Base-by-base conservation (phyloP, 2,888 invertebrate species). In the Catocala sponsa region DNA sequence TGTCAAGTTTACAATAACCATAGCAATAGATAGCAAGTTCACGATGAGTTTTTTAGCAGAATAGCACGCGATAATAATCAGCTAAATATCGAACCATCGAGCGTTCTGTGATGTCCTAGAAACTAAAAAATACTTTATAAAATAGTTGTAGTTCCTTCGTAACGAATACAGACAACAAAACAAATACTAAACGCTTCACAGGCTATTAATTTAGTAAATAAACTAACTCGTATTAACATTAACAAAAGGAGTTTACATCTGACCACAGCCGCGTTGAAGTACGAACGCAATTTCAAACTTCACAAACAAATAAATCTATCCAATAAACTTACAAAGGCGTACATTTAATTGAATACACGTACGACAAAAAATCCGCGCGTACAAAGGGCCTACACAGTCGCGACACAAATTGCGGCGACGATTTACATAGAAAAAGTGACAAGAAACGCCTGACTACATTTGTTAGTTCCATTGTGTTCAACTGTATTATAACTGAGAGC, bases 391-490 rank as follows among this genome's bases (percentile, higher is more conserved):
- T 55, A 84, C 76, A 79, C 79, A 80, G 81, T 70, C 74, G 80
- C 78, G 80, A 87, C 91, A 91, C 92, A 92, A 93, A 93, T 93
- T 92, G 92, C 90, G 79, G 73, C 71, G 75, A 79, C 87, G 79
- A 91, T 92, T 92, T 92, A 93, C 91, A 93, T 92, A 91, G 90
- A 90, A 90, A 91, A 91, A 91, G 87, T 90, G 91, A 91, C 91
- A 90, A 85, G 84, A 81, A 80, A 68, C 87, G 87, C 83, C 79
- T 81, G 83, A 84, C 83, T 89, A 91, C 92, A 91, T 92, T 92
- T 92, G 92, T 92, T 91, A 86, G 77, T 63, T 62, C 90, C 91
- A 92, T 92, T 92, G 92, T 93, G 85, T 91, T 84, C 85, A 38
- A 38, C 79, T 76, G 88, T 87, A 89, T 87, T 87, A 87, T 86